phyloP scores from a whole-genome alignment of 2,113 vertebrate genomes.

The Acinonyx jubatus region DNA sequence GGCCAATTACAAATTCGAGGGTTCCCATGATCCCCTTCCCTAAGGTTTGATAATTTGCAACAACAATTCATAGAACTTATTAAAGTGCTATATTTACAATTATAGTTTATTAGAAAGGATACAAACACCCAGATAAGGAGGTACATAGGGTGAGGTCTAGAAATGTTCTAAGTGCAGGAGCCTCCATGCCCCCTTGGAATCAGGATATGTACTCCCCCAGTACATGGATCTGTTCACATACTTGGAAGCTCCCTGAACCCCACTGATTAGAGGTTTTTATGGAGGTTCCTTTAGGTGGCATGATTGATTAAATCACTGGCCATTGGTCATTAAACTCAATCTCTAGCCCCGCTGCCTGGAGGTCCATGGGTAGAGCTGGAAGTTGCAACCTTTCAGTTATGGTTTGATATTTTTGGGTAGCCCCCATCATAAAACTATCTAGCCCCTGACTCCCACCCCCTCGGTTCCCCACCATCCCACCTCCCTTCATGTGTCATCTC shows the following conservation, averaged over 20 bases:
- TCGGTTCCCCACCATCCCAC: rapidly evolving
- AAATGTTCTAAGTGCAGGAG: not conserved
- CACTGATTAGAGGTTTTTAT: not conserved
- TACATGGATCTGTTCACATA: not conserved
- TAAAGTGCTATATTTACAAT: not conserved
- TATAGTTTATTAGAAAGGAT: not conserved
- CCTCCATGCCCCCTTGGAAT: not conserved
- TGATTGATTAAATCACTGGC: not conserved
- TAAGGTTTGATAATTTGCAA: not conserved
- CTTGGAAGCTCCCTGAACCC: not conserved
- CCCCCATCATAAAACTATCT: not conserved
- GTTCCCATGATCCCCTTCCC: not conserved
- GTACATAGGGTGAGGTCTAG: not conserved
- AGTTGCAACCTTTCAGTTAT: not conserved
- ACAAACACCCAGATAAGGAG: not conserved
- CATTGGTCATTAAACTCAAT: not conserved
- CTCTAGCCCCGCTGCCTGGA: not conserved
- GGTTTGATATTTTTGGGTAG: not conserved
- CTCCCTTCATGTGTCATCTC: not conserved
- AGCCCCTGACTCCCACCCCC: not conserved
- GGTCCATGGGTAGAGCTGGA: not conserved
- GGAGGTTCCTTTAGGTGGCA: not conserved
- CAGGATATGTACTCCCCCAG: not conserved
- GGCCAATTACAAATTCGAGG: not conserved
- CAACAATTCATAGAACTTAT: not conserved